phyloP scores from a whole-genome alignment of 2,113 vertebrate species.

The Empidonax alnorum region DNA sequence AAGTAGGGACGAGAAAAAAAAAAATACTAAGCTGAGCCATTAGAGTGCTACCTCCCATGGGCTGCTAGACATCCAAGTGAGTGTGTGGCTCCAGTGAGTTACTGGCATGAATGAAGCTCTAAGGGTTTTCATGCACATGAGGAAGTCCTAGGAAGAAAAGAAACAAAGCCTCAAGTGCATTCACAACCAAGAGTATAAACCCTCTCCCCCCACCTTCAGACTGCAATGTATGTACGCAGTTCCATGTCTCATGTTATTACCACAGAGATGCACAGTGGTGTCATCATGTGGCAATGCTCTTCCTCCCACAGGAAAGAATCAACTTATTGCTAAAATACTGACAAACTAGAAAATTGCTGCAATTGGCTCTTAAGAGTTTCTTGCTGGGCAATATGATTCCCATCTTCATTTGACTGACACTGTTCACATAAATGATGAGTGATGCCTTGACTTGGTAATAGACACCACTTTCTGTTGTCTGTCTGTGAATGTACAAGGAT shows the following conservation, averaged over 20 bases:
- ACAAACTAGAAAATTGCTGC: not conserved
- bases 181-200: not conserved
- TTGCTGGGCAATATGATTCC: not conserved
- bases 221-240: not conserved
- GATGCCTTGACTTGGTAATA: not conserved
- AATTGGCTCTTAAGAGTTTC: not conserved
- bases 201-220: not conserved
- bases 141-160: not conserved
- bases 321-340: not conserved
- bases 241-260: not conserved
- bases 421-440: not conserved
- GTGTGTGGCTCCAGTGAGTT: not conserved
- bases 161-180: not conserved
- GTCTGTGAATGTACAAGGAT: not conserved
- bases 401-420: not conserved
- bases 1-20: not conserved
- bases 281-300: fast-evolving
- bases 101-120: not conserved
- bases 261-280: not conserved
- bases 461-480: not conserved
- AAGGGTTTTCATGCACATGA: not conserved
- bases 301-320: not conserved
- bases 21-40: not conserved
- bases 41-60: not conserved
- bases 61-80: not conserved